Evolutionary conservation across 2,113 vertebrate species (phyloP), one percentile per base, ranked within the genome.

Genomic region (Gracilinanus agilis): DNA sequence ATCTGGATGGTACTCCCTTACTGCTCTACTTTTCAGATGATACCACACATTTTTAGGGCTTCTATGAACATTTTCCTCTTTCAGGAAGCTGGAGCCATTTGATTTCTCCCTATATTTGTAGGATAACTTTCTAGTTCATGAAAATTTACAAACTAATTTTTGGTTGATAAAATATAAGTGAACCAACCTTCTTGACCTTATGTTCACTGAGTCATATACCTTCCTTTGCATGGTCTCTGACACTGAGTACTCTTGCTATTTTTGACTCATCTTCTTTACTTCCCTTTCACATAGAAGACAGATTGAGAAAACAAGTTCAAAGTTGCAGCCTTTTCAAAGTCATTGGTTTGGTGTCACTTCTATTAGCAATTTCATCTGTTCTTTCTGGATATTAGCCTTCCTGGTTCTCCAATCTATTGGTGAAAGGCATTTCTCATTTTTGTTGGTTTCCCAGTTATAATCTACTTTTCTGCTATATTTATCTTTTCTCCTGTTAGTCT

Each of bases 91-190:
- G n/a, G 54, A 2, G 75, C 34, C 34, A 49, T 21, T 7, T 91
- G n/a, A 88, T 90, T 89, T 54, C 90, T 91, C 53, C 24, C 34
- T 29, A 90, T 4, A 54, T 44, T 83, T 94, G 21, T 90, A 75
- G 88, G 92, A 56, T 44, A 97, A 90, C 49, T 0, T 58, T 49
- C 1, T 44, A 9, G 40, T 24, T 83, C n/a, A 7, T 83, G n/a
- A 83, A 83, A 83, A 53, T 89, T 94, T 44, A 55, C 89, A 93
- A 92, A 92, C 21, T 0, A 54, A 95, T 61, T 88, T 58, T 97
- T 44, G 40, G 9, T 49, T 88, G 34, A 92, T 83, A 56, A 21
- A 88, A 61, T 58, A n/a, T 19, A 75, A 12, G 34, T n/a, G 13
- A n/a, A 75, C 13, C 7, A 29, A 67, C 11, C 61, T 34, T 34